A percentile compares a stretch with the other conserved stretches of the same genome.
These are phyloP conservation scores for Hippocampus mohnikei DNA, from an alignment of 2,113 vertebrate genomes.

Conservation along the genomic window DNA sequence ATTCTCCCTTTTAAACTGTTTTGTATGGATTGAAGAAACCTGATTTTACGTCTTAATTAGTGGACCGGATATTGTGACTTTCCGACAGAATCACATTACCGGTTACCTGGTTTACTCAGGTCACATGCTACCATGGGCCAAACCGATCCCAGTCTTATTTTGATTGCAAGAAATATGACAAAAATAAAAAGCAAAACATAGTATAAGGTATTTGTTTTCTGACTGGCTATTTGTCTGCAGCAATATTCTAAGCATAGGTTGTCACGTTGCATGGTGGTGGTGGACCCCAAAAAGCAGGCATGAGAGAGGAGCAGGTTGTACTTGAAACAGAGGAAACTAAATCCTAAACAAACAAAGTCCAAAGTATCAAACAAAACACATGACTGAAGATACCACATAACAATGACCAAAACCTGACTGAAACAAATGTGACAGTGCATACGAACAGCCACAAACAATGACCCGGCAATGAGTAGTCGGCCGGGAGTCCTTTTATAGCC, in stretches of 20 bases:
- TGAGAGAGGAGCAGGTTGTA: no score
- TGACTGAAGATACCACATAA: no score
- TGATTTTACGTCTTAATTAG: conserved; percentile 2
- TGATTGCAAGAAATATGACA: not conserved
- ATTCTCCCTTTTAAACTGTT: conserved; percentile 1
- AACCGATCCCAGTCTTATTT: not conserved
- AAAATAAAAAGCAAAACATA: not conserved
- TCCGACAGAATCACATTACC: not conserved
- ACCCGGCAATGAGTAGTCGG: no score
- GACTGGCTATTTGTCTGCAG: not conserved
- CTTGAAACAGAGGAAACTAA: no score
- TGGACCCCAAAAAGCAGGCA: no score
- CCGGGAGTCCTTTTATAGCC: no score
- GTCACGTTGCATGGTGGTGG: no score
- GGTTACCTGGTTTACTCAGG: not conserved
- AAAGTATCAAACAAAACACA: no score
- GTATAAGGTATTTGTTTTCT: not conserved
- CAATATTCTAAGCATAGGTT: not conserved
- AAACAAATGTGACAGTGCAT: no score
- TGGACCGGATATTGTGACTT: conserved; percentile 3
- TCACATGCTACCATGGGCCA: not conserved
- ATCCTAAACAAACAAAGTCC: no score
- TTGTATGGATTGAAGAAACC: conserved; percentile 6
- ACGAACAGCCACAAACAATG: no score
- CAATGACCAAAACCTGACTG: no score